Conservation (phyloP, 2,888 invertebrate species). For the Lasioglossum morio region DNA sequence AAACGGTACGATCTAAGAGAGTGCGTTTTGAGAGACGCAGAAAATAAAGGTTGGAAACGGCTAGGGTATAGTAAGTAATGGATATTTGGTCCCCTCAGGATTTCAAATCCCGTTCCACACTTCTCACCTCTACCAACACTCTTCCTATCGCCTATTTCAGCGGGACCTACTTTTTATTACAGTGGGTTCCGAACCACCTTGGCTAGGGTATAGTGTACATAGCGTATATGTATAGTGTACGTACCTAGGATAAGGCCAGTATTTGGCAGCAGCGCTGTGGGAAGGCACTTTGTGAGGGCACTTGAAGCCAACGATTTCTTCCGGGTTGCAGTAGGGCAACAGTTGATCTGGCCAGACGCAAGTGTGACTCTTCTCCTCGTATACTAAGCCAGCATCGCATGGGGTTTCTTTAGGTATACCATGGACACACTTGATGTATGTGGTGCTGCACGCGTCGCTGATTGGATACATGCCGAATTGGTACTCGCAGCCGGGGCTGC, state of each 20-base stretch:
- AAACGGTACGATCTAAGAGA: too few species aligned
- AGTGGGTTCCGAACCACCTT: too few species aligned
- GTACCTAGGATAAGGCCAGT: constrained; percentile 95
- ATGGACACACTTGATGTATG: constrained; percentile 94
- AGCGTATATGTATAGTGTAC: not conserved
- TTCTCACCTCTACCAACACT: too few species aligned
- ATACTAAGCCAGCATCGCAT: constrained; percentile 95
- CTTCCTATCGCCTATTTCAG: too few species aligned
- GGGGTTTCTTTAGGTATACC: constrained; percentile 92
- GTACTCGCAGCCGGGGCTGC: constrained; percentile 93
- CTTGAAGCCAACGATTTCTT: constrained; percentile 96
- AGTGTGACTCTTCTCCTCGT: constrained; percentile 94
- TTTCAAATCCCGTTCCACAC: too few species aligned
- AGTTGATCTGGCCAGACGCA: constrained; percentile 98
- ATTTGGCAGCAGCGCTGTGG: constrained; percentile 92
- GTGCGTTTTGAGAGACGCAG: too few species aligned
- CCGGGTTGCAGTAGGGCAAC: constrained; percentile 94
- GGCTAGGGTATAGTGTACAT: too few species aligned
- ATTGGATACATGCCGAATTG: constrained; percentile 96
- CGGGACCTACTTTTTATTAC: too few species aligned
- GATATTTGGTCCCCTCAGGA: too few species aligned
- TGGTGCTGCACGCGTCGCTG: constrained; percentile 92
- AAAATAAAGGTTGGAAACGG: too few species aligned
- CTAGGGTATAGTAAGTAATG: too few species aligned
- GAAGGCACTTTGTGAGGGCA: constrained; percentile 94